Evolutionary conservation across 2,797 vertebrate species (phyloP), one percentile per base, ranked within the genome.

Genomic region (Nannoperca obscura): DNA sequence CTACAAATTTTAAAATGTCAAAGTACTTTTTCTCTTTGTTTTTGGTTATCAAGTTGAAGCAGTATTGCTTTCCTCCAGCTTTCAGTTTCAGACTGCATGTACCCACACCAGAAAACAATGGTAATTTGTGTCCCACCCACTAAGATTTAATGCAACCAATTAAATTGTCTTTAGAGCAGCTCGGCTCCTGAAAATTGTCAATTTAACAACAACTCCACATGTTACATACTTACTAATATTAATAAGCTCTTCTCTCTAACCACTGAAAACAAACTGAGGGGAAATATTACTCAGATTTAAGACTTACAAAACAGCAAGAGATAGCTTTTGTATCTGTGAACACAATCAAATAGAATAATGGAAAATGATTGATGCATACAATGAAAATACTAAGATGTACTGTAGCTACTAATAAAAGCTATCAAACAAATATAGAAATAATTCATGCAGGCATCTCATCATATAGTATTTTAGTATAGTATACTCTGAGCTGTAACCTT

Each of bases 401-500:
- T 34, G 42, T 1, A 19, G 34, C 4, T 52, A 58, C 64, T 30
- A 38, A 75, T 38, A 74, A 75, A 85, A 78, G 69, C 75, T 64
- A 34, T 72, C 36, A 71, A 80, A 74, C 30, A 70, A 78, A 63
- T n/a, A 27, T 5, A 50, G 20, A 40, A 42, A 58, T 14, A 59
- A 27, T 40, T 44, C 13, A 57, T 66, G 69, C 73, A 78, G 80
- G 32, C 55, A 63, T 68, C 78, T 78, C 68, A 58, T 80, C 63
- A 49, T 69, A 61, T 65, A 40, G 27, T 52, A 58, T 44, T 64
- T 49, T 7, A 32, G n/a, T 58, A 52, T 32, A 44, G 49, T 74
- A 83, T 75, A 71, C 40, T 77, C 76, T 58, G 71, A 86, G 81
- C 58, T 75, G 62, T 47, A 70, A 66, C 78, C 74, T 78, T 50